Conservation (phyloP, 64 coral and sea anemone species). For the Montipora cactus region DNA sequence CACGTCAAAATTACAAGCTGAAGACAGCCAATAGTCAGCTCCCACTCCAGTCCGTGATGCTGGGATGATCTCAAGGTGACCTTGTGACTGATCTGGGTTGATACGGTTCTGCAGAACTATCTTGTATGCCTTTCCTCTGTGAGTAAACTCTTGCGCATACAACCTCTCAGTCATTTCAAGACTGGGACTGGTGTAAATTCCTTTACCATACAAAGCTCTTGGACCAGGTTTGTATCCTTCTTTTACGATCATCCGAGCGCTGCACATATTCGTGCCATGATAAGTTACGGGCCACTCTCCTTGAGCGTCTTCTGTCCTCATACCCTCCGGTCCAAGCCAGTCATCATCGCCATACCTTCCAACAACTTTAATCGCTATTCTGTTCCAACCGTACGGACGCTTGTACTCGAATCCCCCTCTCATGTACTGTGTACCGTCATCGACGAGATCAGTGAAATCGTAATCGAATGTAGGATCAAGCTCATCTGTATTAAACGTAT, state of each 20-base stretch:
- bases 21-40: conserved; percentile 78
- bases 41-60: conserved; percentile 57
- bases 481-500: conserved; percentile 11
- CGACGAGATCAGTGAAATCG: conserved; percentile 52
- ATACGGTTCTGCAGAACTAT: conserved; percentile 85
- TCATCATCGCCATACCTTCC: conserved; percentile 25
- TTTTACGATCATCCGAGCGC: conserved; percentile 28
- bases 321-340: conserved; percentile 69
- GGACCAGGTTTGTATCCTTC: conserved; percentile 28
- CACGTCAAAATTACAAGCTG: conserved; percentile 49
- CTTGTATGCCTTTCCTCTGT: conserved; percentile 51
- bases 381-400: conserved; percentile 79
- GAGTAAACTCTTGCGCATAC: conserved; percentile 59
- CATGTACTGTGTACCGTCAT: conserved; percentile 72
- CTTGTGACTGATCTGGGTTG: conserved; percentile 43
- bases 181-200: conserved; percentile 67
- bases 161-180: conserved; percentile 62
- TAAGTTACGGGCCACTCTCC: conserved; percentile 77
- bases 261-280: conserved; percentile 53
- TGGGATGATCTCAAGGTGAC: conserved; percentile 46
- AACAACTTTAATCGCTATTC: conserved; percentile 68
- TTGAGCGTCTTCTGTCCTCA: conserved; percentile 18
- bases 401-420: conserved; percentile 62
- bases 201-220: conserved; percentile 25
- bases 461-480: conserved; percentile 72